These are phyloP conservation scores for Aplocera efformata DNA, from an alignment of 2,888 invertebrate genomes.

Conservation along the genomic window DNA sequence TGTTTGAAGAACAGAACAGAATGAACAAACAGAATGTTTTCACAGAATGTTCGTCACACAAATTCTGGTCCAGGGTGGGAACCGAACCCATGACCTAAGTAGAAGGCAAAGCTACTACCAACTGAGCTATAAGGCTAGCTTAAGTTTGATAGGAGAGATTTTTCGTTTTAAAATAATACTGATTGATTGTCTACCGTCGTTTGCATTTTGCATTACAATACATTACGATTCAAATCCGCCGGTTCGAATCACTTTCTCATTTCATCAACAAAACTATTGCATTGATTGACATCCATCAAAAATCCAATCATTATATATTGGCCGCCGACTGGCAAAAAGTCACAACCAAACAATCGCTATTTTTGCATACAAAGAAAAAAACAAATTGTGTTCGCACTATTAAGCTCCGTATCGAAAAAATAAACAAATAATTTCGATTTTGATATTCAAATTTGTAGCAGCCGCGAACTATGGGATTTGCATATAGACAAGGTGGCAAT, in stretches of 20 bases:
- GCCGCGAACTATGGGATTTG: conserved; percentile 61
- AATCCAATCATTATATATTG: conserved; percentile 48
- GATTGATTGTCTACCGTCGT: conserved; percentile 27
- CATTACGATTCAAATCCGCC: conserved; percentile 6
- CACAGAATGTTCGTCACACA: too few relatives aligned
- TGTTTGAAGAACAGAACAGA: too few relatives aligned
- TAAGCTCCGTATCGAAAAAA: conserved; percentile 64
- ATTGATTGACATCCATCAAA: conserved; percentile 58
- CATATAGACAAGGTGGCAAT: conserved; percentile 71
- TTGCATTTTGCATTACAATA: conserved; percentile 11
- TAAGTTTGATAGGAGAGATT: too few relatives aligned
- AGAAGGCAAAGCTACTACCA: too few relatives aligned
- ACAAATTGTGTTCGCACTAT: conserved; percentile 54
- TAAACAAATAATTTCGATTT: conserved; percentile 62
- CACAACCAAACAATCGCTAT: conserved; percentile 33
- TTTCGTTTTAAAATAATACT: conserved; percentile 18
- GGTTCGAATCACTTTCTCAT: conserved; percentile 21
- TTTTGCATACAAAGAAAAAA: conserved; percentile 57
- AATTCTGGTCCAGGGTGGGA: too few relatives aligned
- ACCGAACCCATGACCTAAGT: too few relatives aligned
- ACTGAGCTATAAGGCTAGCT: too few relatives aligned
- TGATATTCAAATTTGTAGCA: conserved; percentile 69
- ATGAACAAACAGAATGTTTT: too few relatives aligned
- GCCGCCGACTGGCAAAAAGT: conserved; percentile 37
- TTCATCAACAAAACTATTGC: conserved; percentile 26